These are phyloP conservation scores for Eidolon helvum DNA, from an alignment of 2,113 vertebrate genomes.

Conservation along the genomic window DNA sequence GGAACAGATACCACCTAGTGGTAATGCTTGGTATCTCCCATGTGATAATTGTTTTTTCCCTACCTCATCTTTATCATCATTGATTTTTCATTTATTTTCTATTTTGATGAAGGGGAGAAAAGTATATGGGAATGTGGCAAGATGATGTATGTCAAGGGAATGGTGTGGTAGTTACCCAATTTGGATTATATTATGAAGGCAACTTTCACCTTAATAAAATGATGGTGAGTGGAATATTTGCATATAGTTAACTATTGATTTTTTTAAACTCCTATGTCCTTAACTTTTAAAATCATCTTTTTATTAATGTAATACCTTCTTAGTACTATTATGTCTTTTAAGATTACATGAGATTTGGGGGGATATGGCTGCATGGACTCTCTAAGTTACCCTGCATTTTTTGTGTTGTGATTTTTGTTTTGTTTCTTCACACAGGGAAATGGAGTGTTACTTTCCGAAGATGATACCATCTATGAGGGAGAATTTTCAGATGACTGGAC, in stretches of 20 bases:
- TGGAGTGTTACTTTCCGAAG: conserved; percentile 95
- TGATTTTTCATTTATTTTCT: conserved; percentile 14
- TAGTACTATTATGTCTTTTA: background rate
- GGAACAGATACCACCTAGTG: background rate
- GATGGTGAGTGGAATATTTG: conserved; percentile 87
- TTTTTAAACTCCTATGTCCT: background rate
- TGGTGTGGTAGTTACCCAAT: conserved; percentile 98
- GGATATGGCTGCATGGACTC: background rate
- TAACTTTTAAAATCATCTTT: background rate
- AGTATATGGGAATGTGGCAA: conserved; percentile 99
- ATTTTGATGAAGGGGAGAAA: conserved; percentile 90
- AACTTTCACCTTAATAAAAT: conserved; percentile 96
- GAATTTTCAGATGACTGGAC: conserved; percentile 99
- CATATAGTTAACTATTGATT: background rate
- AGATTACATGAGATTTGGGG: background rate
- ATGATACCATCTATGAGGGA: conserved; percentile 95
- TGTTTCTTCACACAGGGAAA: conserved; percentile 85
- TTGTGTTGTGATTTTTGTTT: conserved; percentile 8
- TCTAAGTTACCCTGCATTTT: background rate
- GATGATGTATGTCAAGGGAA: conserved; percentile 94
- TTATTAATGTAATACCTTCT: background rate
- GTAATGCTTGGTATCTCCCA: background rate
- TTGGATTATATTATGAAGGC: conserved; percentile 97
- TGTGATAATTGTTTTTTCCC: background rate
- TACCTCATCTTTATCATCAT: background rate